Evolutionary conservation across 2,888 invertebrate species (phyloP).

Genomic region (Cantharis rustica): DNA sequence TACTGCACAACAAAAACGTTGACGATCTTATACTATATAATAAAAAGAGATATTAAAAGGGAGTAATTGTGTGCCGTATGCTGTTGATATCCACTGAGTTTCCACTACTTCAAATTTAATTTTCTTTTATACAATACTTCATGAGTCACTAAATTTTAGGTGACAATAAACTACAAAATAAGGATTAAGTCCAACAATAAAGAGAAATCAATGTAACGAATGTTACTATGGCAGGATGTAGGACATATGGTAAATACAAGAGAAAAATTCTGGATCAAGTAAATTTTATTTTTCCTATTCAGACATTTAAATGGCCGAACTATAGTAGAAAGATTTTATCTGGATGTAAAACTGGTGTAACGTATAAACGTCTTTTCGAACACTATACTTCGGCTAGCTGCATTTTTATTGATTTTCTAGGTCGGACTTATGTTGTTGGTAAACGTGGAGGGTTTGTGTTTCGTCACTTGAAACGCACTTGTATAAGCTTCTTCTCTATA

Average conservation of each 20-base stretch:
- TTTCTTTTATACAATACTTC: not conserved
- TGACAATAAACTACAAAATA: not conserved
- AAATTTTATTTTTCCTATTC: not conserved
- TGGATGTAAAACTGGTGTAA: not conserved
- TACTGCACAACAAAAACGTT: not conserved
- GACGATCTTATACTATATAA: not conserved
- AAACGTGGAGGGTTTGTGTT: conserved; percentile 10
- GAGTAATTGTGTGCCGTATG: not conserved
- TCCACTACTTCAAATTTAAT: not conserved
- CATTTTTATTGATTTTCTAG: conserved; percentile 24
- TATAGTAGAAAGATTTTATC: not conserved
- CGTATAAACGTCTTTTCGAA: not conserved
- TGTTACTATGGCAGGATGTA: not conserved
- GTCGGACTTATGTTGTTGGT: not conserved
- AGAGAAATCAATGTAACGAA: not conserved
- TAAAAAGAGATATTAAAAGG: not conserved
- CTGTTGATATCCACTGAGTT: not conserved
- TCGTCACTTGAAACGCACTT: not conserved
- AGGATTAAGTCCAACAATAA: conserved; percentile 1
- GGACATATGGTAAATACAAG: not conserved
- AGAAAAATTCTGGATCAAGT: not conserved
- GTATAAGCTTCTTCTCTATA: not conserved
- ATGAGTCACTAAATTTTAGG: not conserved
- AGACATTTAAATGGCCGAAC: not conserved
- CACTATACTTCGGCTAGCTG: conserved; percentile 16